Conservation (phyloP, 1,140 invertebrate genomes). For the Maniola jurtina region DNA sequence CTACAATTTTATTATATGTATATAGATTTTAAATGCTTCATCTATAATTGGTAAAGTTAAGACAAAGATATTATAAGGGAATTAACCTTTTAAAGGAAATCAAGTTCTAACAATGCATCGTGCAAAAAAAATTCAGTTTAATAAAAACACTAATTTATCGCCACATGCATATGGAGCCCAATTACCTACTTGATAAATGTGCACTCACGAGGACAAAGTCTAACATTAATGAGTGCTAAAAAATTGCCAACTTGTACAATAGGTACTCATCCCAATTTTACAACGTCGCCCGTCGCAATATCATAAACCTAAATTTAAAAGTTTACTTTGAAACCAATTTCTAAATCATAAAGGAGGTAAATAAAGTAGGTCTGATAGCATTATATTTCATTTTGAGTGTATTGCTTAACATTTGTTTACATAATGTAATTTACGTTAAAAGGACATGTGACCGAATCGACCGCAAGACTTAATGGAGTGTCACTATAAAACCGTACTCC, state of each 20-base stretch:
- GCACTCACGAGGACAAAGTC: not conserved
- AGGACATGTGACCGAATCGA: conserved; percentile 34
- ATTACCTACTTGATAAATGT: conserved; percentile 7
- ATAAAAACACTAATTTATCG: not conserved
- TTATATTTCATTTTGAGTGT: conserved; percentile 4
- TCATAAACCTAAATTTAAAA: conserved; percentile 6
- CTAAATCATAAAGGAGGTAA: not conserved
- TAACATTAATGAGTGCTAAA: conserved; percentile 1
- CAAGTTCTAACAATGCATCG: not conserved
- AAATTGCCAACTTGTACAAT: conserved; percentile 10
- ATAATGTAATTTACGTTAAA: conserved; percentile 28
- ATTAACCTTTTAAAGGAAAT: not conserved
- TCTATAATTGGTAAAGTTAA: too few species aligned
- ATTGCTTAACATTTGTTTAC: not conserved
- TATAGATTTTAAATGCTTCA: too few species aligned
- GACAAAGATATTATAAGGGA: not conserved
- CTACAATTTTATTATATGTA: too few species aligned
- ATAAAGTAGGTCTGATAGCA: conserved; percentile 1
- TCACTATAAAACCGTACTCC: conserved; percentile 40
- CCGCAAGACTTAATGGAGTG: conserved; percentile 42
- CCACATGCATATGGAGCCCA: not conserved
- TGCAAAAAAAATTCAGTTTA: not conserved
- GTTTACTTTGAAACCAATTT: not conserved
- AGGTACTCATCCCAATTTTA: conserved; percentile 1
- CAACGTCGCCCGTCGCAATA: conserved; percentile 2